Percentiles rank a stretch among this genome's conserved stretches.
These are phyloP conservation scores for Lasioglossum marginatum DNA, from an alignment of 2,888 invertebrate species.

Conservation along the genomic window DNA sequence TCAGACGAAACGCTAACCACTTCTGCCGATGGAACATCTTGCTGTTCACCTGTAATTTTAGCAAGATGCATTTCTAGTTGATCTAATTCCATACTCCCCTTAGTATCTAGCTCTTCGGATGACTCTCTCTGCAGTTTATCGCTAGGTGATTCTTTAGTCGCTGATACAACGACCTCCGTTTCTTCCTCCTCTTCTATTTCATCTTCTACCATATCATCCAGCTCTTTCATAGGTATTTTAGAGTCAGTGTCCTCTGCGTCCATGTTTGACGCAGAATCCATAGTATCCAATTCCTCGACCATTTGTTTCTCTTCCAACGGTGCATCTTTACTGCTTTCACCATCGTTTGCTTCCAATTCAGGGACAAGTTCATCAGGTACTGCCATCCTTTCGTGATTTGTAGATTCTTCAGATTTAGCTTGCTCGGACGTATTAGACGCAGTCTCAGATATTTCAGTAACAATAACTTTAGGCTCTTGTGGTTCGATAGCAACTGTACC, in stretches of 20 bases:
- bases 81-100: conserved; percentile 64
- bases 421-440: conserved; percentile 50
- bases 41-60: conserved; percentile 77
- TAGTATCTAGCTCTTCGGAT: conserved; percentile 60
- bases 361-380: conserved; percentile 54
- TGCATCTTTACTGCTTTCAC: conserved; percentile 46
- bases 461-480: conserved; percentile 73
- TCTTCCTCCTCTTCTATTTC: conserved; percentile 72
- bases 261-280: conserved; percentile 76
- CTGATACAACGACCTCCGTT: conserved; percentile 41
- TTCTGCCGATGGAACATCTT: conserved; percentile 71
- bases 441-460: conserved; percentile 59
- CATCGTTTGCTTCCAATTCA: conserved; percentile 48
- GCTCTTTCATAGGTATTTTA: conserved; percentile 74
- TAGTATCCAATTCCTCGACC: conserved; percentile 52
- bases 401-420: conserved; percentile 50
- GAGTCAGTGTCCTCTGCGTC: conserved; percentile 84
- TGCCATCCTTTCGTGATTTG: conserved; percentile 43
- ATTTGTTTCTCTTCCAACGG: conserved; percentile 54
- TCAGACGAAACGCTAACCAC: conserved; percentile 73
- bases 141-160: conserved; percentile 42
- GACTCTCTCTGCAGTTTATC: conserved; percentile 55
- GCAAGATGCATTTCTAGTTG: conserved; percentile 77
- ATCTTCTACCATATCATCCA: conserved; percentile 66
- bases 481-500: conserved; percentile 80